Base-by-base conservation (phyloP, 2,797 vertebrate genomes). In the Salmo trutta region DNA sequence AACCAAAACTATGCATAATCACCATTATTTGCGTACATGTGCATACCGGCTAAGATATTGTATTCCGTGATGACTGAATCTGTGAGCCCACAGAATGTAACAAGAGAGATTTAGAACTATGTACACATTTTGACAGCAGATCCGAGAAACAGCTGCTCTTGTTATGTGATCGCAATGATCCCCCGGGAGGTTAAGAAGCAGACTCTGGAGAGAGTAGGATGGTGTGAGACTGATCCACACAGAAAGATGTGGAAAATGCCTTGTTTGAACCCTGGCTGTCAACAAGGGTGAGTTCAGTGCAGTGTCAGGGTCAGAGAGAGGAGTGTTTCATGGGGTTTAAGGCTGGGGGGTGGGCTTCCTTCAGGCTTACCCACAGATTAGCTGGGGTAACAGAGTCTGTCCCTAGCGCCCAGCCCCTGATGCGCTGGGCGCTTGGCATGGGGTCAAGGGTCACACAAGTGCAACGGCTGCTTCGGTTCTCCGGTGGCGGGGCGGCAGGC, bases 141-240 rank as follows among this genome's bases (percentile, higher is more conserved):
- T 85, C 41, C 76, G 76, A 24, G 77, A 73, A 82, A 84, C 91
- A 92, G 91, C 91, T 93, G 91, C 90, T 87, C 79, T 86, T 81
- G 91, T 88, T 85, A 91, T 87, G 87, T 75, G 90, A 93, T 90
- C 88, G 83, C 70, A 66, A 75, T 16, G 76, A 84, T 66, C 85
- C 82, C 82, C 77, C 81, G 1, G 73, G 84, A 77, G 87, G 80
- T 86, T 78, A 33, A 83, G 81, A 78, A 88, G 84, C 84, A 85
- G 19, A n/a, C 56, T 64, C n/a, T 64, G 29, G 29, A 14, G 56
- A 62, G 29, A 17, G 54, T 62, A 33, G 7, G 86, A 84, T 69
- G 85, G 81, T 76, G 73, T 21, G 79, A 81, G 79, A 86, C 73
- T 15, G 52, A 74, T 24, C 80, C 81, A 1, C 64, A 69, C 1